Conservation (phyloP, 2,888 invertebrate genomes). For the Abrostola triplasia region DNA sequence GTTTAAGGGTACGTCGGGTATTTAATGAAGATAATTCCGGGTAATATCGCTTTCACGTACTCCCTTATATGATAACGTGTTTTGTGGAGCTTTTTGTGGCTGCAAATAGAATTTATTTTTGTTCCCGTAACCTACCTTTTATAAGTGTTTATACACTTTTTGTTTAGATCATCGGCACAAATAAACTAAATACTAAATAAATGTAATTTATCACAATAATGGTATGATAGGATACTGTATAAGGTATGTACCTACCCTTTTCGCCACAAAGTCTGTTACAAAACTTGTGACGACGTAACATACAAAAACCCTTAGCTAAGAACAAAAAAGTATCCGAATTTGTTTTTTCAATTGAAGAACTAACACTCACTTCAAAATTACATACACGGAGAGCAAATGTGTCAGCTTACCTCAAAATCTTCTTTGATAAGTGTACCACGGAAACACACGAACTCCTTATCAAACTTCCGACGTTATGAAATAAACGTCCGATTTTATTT, state of each 20-base stretch:
- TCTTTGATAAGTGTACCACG: conserved; percentile 47
- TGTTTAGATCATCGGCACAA: background rate
- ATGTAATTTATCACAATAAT: too few relatives aligned
- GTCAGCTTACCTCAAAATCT: conserved; percentile 43
- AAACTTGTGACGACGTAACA: background rate
- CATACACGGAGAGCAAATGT: conserved; percentile 35
- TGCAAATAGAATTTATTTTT: conserved; percentile 39
- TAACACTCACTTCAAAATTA: conserved; percentile 13
- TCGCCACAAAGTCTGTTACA: background rate
- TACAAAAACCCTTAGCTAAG: background rate
- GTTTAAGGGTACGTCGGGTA: conserved; percentile 56
- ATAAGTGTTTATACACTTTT: conserved; percentile 31
- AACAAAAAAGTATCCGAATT: background rate
- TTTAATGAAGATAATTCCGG: conserved; percentile 60
- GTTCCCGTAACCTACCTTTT: conserved; percentile 19
- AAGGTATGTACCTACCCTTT: too few relatives aligned
- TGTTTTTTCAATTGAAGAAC: too few relatives aligned
- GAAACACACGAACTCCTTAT: conserved; percentile 76
- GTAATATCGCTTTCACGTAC: conserved; percentile 55
- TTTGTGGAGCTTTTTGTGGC: conserved; percentile 37
- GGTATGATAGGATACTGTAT: too few relatives aligned
- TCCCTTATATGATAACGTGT: conserved; percentile 51
- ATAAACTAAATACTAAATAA: too few relatives aligned
- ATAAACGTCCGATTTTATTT: conserved; percentile 84
- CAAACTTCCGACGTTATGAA: conserved; percentile 82